phyloP scores from a whole-genome alignment of 2,888 invertebrate genomes.

The Tenthredo distinguenda region DNA sequence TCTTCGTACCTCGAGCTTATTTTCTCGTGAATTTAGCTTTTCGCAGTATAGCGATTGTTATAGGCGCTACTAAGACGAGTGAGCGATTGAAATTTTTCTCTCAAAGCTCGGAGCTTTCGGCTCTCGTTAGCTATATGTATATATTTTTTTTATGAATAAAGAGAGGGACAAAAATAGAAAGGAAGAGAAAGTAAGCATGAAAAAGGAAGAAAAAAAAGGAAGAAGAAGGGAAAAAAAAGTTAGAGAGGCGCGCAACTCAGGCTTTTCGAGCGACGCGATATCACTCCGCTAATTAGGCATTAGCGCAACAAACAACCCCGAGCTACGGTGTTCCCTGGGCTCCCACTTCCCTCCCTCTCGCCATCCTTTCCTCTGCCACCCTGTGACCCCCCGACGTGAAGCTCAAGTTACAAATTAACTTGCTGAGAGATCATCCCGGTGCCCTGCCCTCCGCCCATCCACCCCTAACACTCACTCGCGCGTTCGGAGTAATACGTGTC shows the following conservation, averaged over 20 bases:
- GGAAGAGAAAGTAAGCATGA: conserved; percentile 38
- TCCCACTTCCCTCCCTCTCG: neutral
- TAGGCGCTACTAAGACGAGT: neutral
- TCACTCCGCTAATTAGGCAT: conserved; percentile 76
- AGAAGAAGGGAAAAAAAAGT: neutral
- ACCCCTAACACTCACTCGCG: conserved; percentile 52
- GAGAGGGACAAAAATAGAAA: neutral
- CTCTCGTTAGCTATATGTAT: neutral
- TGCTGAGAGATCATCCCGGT: conserved; percentile 71
- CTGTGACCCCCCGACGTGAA: conserved; percentile 62
- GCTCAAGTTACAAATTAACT: conserved; percentile 77
- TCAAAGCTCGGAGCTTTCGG: neutral
- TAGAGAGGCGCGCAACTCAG: conserved; percentile 58
- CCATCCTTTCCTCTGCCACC: conserved; percentile 54
- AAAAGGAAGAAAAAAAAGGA: neutral
- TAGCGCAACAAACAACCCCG: conserved; percentile 76
- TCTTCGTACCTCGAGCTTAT: neutral
- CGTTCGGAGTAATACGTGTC: conserved; percentile 50
- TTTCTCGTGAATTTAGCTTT: neutral
- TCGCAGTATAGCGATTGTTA: neutral
- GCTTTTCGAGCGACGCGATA: conserved; percentile 67
- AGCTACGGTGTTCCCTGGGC: conserved; percentile 53
- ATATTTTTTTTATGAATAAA: neutral
- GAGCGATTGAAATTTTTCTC: neutral
- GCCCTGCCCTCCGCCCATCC: conserved; percentile 64